These are phyloP conservation scores for Ascidia mentula DNA, from an alignment of 23 tunicate species.

Conservation along the genomic window DNA sequence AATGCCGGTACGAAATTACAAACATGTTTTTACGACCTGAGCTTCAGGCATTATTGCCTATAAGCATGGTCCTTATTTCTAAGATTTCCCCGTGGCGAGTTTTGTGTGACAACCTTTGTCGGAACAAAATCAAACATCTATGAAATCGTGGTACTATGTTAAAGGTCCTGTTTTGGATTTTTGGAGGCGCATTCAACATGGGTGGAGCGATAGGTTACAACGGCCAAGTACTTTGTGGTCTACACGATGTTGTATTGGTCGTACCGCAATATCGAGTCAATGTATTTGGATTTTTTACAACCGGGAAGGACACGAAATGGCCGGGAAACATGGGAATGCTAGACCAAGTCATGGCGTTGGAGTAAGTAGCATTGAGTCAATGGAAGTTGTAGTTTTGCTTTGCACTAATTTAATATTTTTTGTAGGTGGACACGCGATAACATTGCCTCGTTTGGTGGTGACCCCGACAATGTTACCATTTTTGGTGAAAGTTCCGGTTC, in stretches of 20 bases:
- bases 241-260: constrained; percentile 73
- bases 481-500: constrained; percentile 68
- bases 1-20: constrained; percentile 19
- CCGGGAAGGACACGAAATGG: constrained; percentile 44
- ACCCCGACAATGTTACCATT: constrained; percentile 48
- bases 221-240: constrained; percentile 25
- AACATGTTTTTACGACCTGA: too few species aligned
- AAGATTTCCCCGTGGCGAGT: too few species aligned
- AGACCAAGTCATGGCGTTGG: constrained; percentile 62
- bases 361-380: constrained; percentile 31
- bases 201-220: constrained; percentile 41
- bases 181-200: constrained; percentile 63
- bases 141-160: not conserved
- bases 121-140: too few species aligned
- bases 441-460: constrained; percentile 40
- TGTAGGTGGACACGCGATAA: constrained; percentile 50
- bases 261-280: constrained; percentile 64
- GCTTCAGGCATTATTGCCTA: too few species aligned
- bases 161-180: constrained; percentile 70
- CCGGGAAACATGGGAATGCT: constrained; percentile 74
- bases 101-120: too few species aligned
- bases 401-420: not conserved
- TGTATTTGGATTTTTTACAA: constrained; percentile 55
- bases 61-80: too few species aligned
- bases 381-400: not conserved